Conservation (phyloP, 2,797 vertebrate species). For the Acridotheres tristis region DNA sequence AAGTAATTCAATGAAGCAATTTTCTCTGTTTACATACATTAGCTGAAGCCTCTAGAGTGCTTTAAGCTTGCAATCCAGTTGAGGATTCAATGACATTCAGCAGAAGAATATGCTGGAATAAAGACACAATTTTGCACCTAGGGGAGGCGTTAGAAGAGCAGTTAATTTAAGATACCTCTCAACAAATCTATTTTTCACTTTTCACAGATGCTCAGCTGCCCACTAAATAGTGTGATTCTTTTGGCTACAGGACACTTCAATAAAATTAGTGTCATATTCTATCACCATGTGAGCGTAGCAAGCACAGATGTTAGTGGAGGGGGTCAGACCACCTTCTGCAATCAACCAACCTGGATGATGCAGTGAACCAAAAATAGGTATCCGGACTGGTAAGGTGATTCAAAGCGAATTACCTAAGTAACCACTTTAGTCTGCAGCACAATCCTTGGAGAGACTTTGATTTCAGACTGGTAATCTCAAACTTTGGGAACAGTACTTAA, state of each 20-base stretch:
- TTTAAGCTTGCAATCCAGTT: not conserved
- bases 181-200: not conserved
- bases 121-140: not conserved
- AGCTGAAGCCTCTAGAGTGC: not conserved
- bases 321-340: not conserved
- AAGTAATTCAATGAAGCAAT: not conserved
- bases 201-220: not conserved
- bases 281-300: not conserved
- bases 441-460: not conserved
- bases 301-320: not conserved
- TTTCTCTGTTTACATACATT: not conserved
- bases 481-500: not conserved
- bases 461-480: not conserved
- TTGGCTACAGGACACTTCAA: not conserved
- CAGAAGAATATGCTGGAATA: not conserved
- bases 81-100: not conserved
- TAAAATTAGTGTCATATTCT: not conserved
- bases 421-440: not conserved
- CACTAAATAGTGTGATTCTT: not conserved
- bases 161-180: not conserved
- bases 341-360: not conserved
- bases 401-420: not conserved
- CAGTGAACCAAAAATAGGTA: not conserved
- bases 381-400: not conserved
- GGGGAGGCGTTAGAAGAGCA: not conserved